Base-by-base conservation (phyloP, 2,113 vertebrate genomes). In the Micronycteris hirsuta region DNA sequence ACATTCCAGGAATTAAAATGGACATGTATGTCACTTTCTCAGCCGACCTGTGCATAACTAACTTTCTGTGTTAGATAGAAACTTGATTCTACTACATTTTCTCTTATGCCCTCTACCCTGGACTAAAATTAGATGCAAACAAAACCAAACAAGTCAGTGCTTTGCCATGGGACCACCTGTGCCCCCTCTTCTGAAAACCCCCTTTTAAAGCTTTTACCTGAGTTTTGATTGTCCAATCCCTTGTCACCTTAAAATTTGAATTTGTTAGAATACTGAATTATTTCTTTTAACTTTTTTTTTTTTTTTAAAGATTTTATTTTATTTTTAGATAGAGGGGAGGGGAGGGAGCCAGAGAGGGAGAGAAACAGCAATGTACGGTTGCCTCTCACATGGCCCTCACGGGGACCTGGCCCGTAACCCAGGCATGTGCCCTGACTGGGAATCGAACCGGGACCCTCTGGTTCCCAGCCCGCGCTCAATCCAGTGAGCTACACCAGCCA, bases 1-100 rank as follows among this genome's bases (percentile, higher is more conserved):
- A 95, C 14, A 70, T 73, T 85, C 73, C n/a, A 93, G 45, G 73
- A 95, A 95, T 93, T 77, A 78, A 82, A 89, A 71, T 86, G 70
- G 52, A 58, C 52, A 45, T 58, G 76, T 74, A 84, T 49, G 38
- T 88, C 19, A 73, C 36, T 70, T 52, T 16, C 41, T 52, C 3
- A 52, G 47, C 36, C 87, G 93, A 28, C 11, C 24, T 86, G 19
- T 89, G 15, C 41, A 22, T 77, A 83, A 31, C 70, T 41, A n/a
- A 88, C n/a, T 24, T 54, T 86, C 49, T 63, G 1, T 78, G 22
- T 87, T 41, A 89, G 45, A 38, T 61, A 17, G 67, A 84, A 83
- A 77, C 28, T 88, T 91, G 77, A 68, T 63, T 86, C 65, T 56
- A 45, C 70, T 33, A 13, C 2, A 24, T 10, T 58, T 85, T 83